Percentiles rank a stretch among this genome's conserved stretches.
Conservation (phyloP, 2,113 vertebrate genomes). For the Macquaria ambigua region DNA sequence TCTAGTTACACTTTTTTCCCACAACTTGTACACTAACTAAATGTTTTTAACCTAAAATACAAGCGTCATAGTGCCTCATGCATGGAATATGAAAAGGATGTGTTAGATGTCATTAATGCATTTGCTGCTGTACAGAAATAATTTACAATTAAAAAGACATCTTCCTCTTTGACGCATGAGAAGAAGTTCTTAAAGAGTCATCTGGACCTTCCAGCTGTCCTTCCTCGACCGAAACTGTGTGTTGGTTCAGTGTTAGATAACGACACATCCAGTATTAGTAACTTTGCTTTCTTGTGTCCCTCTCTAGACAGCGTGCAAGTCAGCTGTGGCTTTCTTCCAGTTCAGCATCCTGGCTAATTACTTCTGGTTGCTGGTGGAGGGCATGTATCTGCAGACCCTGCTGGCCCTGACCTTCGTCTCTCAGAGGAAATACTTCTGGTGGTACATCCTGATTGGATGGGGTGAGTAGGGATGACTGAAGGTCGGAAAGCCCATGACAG, state of each 20-base stretch:
- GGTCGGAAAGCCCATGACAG: background rate
- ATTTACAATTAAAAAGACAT: background rate
- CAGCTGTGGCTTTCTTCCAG: constrained; percentile 89
- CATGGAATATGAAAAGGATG: background rate
- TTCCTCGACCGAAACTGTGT: background rate
- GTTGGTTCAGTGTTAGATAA: background rate
- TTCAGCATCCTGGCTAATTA: constrained; percentile 92
- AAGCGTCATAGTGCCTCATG: background rate
- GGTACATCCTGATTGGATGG: constrained; percentile 91
- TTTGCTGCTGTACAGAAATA: background rate
- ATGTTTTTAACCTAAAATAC: background rate
- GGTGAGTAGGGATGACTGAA: constrained; percentile 80
- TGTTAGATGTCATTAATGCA: background rate
- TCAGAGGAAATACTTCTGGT: constrained; percentile 91
- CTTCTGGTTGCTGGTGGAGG: constrained; percentile 93
- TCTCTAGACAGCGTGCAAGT: constrained; percentile 86
- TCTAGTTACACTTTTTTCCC: background rate
- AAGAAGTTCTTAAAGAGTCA: background rate
- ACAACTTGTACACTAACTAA: background rate
- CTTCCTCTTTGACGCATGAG: background rate
- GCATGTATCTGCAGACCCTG: constrained; percentile 91
- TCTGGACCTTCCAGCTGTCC: background rate
- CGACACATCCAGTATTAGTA: background rate
- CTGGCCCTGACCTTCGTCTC: constrained; percentile 90
- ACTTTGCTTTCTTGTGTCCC: constrained; percentile 2